Evolutionary conservation across 30 jellyfish, hydroid and myxozoan genomes (phyloP).

Genomic region (Cassiopea xamachana): DNA sequence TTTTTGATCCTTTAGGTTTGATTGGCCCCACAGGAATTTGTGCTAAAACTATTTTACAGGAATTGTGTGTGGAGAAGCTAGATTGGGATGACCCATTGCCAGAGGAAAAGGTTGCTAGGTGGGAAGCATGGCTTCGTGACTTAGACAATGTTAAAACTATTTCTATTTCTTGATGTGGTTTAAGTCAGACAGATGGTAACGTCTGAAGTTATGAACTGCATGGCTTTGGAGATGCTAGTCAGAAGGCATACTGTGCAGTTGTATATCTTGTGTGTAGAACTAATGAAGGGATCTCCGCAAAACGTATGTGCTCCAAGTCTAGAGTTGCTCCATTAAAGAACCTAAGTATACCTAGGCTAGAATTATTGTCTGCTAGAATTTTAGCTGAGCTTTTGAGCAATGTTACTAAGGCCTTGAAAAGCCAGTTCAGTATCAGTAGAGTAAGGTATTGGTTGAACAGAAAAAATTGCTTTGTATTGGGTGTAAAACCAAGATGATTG

Average conservation of each 20-base stretch:
- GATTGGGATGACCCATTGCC: background rate
- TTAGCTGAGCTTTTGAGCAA: background rate
- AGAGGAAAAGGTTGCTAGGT: background rate
- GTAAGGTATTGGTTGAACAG: background rate
- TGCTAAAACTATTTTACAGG: background rate
- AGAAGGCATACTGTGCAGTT: background rate
- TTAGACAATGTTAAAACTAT: background rate
- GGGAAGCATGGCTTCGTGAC: background rate
- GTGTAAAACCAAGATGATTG: background rate
- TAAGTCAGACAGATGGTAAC: background rate
- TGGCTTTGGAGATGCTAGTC: background rate
- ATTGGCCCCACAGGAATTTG: background rate
- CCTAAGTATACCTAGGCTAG: background rate
- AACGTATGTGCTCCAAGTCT: background rate
- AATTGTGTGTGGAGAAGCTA: background rate
- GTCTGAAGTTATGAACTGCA: background rate
- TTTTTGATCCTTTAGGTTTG: background rate
- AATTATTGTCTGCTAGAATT: background rate
- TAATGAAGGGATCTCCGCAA: background rate
- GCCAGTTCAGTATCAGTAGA: background rate
- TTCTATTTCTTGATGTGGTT: background rate
- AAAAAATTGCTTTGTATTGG: background rate
- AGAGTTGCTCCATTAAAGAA: background rate
- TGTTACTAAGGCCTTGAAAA: background rate
- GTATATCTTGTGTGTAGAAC: background rate